phyloP scores from a whole-genome alignment of 2,113 vertebrate species.

The Boulengeromyrus knoepffleri region DNA sequence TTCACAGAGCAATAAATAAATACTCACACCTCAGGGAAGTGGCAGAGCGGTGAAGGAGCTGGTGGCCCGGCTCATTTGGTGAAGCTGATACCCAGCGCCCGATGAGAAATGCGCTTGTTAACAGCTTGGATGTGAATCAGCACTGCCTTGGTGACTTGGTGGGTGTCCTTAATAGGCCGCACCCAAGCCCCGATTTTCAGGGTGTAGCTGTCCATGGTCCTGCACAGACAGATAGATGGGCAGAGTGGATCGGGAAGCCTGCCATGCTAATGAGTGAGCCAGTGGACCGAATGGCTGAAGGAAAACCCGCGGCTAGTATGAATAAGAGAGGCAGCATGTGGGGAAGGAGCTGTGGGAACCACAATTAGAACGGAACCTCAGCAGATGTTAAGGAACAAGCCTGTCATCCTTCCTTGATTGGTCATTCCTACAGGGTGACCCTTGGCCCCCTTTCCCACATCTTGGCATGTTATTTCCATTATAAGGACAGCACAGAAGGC shows the following conservation, averaged over 20 bases:
- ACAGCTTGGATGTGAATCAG: neutral
- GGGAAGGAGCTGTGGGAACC: neutral
- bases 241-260: neutral
- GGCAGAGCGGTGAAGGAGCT: neutral
- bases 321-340: neutral
- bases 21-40: neutral
- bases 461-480: neutral
- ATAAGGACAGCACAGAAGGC: neutral
- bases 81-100: neutral
- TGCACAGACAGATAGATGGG: neutral
- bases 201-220: neutral
- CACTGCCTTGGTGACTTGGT: neutral
- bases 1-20: neutral
- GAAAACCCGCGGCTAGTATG: neutral
- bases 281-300: neutral
- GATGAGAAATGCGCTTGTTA: neutral
- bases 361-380: neutral
- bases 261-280: neutral
- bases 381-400: neutral
- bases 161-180: neutral
- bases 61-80: neutral
- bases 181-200: neutral
- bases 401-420: neutral
- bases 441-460: neutral
- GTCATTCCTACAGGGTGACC: neutral